Base-by-base conservation (phyloP, 1,140 invertebrate species). In the Lysiphlebus fabarum region DNA sequence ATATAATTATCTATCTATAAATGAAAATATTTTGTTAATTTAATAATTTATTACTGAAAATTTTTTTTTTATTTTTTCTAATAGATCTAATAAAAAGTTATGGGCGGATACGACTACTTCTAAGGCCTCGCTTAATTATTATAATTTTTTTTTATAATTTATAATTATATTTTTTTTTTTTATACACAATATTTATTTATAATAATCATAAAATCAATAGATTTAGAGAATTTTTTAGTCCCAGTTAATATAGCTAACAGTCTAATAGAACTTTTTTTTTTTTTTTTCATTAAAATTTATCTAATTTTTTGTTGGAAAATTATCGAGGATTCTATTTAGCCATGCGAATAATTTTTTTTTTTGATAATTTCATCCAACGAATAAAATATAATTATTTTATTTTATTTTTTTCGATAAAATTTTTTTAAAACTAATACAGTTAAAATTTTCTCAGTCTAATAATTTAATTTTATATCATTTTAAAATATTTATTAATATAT, bases 21-120 rank as follows among this genome's bases (percentile, higher is more conserved):
- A 51, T 50, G 36, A 53, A 17, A 44, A 36, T n/a, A n/a, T 17
- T 26, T 53, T 17, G 26, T n/a, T 58, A 38, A 58, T 53, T 34
- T 59, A 59, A 60, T 42, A 41, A 56, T 60, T 59, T 50, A 63
- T 38, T 50, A 56, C 17, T 2, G 17, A 26, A 26, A 4, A 26
- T 26, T 26, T 41, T 55, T 45, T 59, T 40, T 26, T 17, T 48
- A 37, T 43, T 59, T 58, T 56, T 47, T 60, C 58, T 59, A 59
- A 42, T 54, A 33, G 48, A 26, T 26, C 17, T 26, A 26, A 26
- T 26, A 59, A 59, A 63, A 36, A 70, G 65, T 70, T 65, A 69
- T 77, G 77, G 77, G 77, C 76, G 76, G 76, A 79, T 79, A 75
- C 70, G 70, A 76, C 75, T 79, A 78, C 70, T 73, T 70, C 77